Evolutionary conservation across 2,888 invertebrate species (phyloP).

Genomic region (Galeopsomyia nigrocyanea): DNA sequence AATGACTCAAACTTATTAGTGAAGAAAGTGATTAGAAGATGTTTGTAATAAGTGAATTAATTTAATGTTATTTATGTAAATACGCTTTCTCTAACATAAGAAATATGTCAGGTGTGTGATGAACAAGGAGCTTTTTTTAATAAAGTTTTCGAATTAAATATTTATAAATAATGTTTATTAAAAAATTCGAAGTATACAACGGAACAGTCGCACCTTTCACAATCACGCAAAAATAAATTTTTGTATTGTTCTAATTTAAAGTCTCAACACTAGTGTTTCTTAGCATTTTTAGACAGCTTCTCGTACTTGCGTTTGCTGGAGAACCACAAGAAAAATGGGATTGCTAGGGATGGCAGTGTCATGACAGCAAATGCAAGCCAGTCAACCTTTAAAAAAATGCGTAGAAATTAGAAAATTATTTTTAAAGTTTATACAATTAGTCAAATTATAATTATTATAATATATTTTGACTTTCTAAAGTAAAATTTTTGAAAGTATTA

Average conservation of each 20-base stretch:
- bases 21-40: conserved; percentile 13
- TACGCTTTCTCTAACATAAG: conserved; percentile 29
- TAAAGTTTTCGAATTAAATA: conserved; percentile 40
- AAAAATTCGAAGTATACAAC: conserved; percentile 58
- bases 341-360: conserved; percentile 94
- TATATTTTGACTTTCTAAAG: too few relatives aligned
- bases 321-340: conserved; percentile 95
- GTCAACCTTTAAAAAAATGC: conserved; percentile 73
- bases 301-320: conserved; percentile 96
- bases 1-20: conserved; percentile 10
- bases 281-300: conserved; percentile 78
- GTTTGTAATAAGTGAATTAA: conserved; percentile 16
- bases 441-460: too few relatives aligned
- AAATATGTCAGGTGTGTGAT: conserved; percentile 16
- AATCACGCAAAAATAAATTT: conserved; percentile 56
- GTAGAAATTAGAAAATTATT: neutral
- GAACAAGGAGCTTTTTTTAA: conserved; percentile 35
- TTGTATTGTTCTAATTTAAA: conserved; percentile 36
- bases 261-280: conserved; percentile 70
- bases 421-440: too few relatives aligned
- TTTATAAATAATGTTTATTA: conserved; percentile 58
- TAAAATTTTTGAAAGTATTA: neutral
- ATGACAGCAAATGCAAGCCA: conserved; percentile 98
- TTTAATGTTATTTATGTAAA: conserved; percentile 31
- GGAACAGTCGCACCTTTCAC: conserved; percentile 59